Conservation (phyloP, 2,797 vertebrate genomes). For the Periophthalmus magnuspinnatus region DNA sequence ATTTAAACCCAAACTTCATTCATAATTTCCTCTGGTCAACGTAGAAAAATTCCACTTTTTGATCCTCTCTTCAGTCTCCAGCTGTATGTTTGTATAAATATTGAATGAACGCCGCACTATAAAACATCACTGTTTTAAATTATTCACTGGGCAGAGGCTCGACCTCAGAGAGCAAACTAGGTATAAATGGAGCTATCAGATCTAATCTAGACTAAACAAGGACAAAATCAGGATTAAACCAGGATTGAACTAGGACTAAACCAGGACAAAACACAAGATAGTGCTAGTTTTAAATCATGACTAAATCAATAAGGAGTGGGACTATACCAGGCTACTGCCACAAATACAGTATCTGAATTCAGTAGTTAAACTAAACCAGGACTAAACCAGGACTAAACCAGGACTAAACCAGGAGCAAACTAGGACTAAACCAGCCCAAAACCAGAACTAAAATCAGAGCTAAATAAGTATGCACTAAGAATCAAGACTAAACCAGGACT, state of each 20-base stretch:
- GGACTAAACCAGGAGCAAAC: not conserved
- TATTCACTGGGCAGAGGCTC: conserved; percentile 28
- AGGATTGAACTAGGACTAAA: not conserved
- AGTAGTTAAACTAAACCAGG: too few relatives aligned
- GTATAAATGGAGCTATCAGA: too few relatives aligned
- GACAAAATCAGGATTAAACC: not conserved
- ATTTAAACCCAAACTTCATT: not conserved
- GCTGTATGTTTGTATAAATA: conserved; percentile 33
- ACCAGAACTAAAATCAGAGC: too few relatives aligned
- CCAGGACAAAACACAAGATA: too few relatives aligned
- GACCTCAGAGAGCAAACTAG: too few relatives aligned
- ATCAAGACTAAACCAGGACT: too few relatives aligned
- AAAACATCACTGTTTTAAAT: conserved; percentile 34
- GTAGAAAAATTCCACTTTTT: not conserved
- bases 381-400: not conserved
- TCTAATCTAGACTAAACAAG: too few relatives aligned
- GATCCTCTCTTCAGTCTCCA: conserved; percentile 13
- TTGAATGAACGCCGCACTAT: conserved; percentile 38
- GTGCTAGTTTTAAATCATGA: too few relatives aligned
- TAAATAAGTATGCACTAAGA: too few relatives aligned
- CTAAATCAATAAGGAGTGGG: too few relatives aligned
- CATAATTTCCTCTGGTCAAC: not conserved
- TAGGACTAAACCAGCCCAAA: not conserved
- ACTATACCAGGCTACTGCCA: too few relatives aligned
- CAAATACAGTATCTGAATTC: too few relatives aligned